Percentiles rank a stretch among this genome's conserved stretches.
These are phyloP conservation scores for Callocephalon fimbriatum DNA, from an alignment of 2,113 vertebrate genomes.

Conservation along the genomic window DNA sequence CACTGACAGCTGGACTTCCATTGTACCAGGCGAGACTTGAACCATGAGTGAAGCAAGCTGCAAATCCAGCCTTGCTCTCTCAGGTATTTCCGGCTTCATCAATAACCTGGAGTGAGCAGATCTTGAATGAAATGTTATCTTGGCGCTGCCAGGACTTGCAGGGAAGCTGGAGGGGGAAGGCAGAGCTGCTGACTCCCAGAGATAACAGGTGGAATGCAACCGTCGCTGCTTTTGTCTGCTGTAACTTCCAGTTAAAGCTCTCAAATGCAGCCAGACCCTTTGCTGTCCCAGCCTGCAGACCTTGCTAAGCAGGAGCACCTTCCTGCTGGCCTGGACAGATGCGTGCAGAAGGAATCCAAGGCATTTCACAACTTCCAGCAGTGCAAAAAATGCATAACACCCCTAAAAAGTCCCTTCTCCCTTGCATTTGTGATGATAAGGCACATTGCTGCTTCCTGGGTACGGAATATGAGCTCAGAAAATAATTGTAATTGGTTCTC, in stretches of 20 bases:
- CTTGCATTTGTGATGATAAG: neutral
- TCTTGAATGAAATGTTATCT: neutral
- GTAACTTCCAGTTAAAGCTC: neutral
- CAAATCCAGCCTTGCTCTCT: neutral
- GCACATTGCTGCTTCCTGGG: neutral
- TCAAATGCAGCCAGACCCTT: neutral
- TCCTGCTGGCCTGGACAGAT: neutral
- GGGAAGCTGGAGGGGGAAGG: conserved; percentile 20
- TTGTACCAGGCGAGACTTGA: neutral
- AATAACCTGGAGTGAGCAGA: neutral
- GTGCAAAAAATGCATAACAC: neutral
- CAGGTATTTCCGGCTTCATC: neutral
- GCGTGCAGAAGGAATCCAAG: neutral
- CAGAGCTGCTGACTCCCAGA: neutral
- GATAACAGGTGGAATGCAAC: conserved; percentile 55
- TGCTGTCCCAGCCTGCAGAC: neutral
- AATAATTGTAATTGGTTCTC: neutral
- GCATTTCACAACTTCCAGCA: neutral
- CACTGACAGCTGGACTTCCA: neutral
- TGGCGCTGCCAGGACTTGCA: neutral
- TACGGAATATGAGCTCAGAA: neutral
- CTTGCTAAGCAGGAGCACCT: neutral
- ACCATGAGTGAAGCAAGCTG: neutral
- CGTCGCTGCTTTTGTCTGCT: neutral
- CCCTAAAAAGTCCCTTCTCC: neutral